Conservation (phyloP, 2,113 vertebrate genomes). For the Ictalurus punctatus region DNA sequence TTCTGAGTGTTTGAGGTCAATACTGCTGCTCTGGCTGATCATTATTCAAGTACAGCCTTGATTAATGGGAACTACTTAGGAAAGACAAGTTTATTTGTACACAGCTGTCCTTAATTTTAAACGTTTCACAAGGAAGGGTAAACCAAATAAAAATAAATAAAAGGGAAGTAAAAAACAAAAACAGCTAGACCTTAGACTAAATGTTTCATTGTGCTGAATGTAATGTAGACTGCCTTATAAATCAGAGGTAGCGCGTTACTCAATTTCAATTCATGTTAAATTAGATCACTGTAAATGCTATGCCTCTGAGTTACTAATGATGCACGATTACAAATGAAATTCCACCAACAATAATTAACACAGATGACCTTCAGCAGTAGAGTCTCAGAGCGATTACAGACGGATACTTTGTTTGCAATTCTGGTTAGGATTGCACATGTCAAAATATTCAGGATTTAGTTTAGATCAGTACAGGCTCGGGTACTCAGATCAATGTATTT, state of each 20-base stretch:
- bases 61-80: conserved; percentile 66
- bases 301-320: conserved; percentile 12
- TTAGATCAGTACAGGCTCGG: neutral
- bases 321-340: neutral
- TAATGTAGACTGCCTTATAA: neutral
- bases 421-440: neutral
- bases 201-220: neutral
- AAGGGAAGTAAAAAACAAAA: neutral
- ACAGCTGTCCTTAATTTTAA: neutral
- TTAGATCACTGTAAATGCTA: neutral
- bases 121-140: neutral
- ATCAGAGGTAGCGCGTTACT: neutral
- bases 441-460: neutral
- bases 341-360: conserved; percentile 7
- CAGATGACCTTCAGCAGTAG: neutral
- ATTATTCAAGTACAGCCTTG: conserved; percentile 62
- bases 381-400: neutral
- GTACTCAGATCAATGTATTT: neutral
- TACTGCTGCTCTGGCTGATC: conserved; percentile 24
- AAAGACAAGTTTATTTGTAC: conserved; percentile 44
- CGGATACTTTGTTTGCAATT: neutral
- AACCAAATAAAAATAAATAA: neutral
- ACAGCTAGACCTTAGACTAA: neutral
- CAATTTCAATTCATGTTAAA: conserved; percentile 19
- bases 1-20: neutral